Evolutionary conservation across 2,797 vertebrate genomes (phyloP), one percentile per base, ranked within the genome.

Genomic region (Tapera naevia): DNA sequence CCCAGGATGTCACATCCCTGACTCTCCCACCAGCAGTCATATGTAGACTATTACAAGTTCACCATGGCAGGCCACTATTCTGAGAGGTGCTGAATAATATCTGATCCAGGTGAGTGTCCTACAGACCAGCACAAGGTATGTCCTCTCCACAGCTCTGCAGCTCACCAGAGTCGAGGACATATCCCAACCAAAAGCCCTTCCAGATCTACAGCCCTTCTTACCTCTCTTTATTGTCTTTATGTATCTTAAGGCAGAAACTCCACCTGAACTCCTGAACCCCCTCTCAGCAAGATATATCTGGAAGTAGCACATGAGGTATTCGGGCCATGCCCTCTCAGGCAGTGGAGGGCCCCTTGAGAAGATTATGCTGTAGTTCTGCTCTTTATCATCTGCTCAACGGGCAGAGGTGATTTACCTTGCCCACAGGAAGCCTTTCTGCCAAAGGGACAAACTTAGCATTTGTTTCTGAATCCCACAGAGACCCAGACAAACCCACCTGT

Each of bases 91-190:
- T 80, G 87, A 65, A 37, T 9, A 53, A 28, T 1, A 2, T 25
- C 58, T 56, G 28, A 21, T 56, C 27, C 61, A 71, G 65, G 50
- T 82, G 80, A 70, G 24, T 0, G 0, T 22, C 74, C 33, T 54
- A 30, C 17, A 35, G 16, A n/a, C 39, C 45, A 43, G 21, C 53
- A 75, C 9, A 65, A 65, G 50, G 28, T 7, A 1, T 5, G 10
- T 72, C 21, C 16, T 61, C 17, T 89, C 43, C 45, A 46, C 27
- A 74, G 57, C 62, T 7, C 14, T 1, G 0, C 28, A 0, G 0
- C 17, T 85, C 7, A 1, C 19, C 41, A 51, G 56, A 58, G 25
- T 18, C 13, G 43, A 21, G 51, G 23, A 19, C 11, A 7, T 33
- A 41, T 2, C 7, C 4, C 88, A 73, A 30, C 23, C 53, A 74